A percentile compares a stretch with the other conserved stretches of the same genome.
Conservation (phyloP, 2,888 invertebrate genomes). For the Cephus nigrinus region DNA sequence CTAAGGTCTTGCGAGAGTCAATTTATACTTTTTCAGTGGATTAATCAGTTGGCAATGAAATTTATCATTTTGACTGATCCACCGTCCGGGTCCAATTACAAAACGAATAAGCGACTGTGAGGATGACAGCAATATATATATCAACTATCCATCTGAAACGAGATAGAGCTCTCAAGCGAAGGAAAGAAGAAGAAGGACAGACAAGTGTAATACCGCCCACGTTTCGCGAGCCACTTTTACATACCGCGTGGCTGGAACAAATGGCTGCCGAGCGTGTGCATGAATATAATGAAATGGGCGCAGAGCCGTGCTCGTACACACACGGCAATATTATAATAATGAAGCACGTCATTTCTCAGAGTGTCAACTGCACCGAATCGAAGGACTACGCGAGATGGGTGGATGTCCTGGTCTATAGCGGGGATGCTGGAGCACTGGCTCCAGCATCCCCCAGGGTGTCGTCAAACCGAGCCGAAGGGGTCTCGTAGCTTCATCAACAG, state of each 20-base stretch:
- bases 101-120: background rate
- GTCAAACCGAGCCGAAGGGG: slow-evolving; percentile 46
- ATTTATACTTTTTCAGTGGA: background rate
- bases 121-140: background rate
- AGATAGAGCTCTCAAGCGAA: background rate
- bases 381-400: slow-evolving; percentile 48
- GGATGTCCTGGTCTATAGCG: slow-evolving; percentile 46
- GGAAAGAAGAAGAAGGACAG: background rate
- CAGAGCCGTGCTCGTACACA: slow-evolving; percentile 18
- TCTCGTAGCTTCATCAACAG: slow-evolving; percentile 60
- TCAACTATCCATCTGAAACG: background rate
- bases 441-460: slow-evolving; percentile 59
- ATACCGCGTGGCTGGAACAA: slow-evolving; percentile 47
- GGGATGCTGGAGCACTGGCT: slow-evolving; percentile 28
- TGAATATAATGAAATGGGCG: slow-evolving; percentile 51
- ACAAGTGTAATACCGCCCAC: background rate
- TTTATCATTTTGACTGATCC: background rate
- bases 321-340: slow-evolving; percentile 56
- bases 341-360: slow-evolving; percentile 64
- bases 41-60: background rate
- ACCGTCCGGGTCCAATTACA: background rate
- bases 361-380: slow-evolving; percentile 64
- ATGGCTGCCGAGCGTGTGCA: slow-evolving; percentile 50
- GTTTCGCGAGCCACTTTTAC: slow-evolving; percentile 7
- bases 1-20: background rate